Conservation (phyloP, 1,140 invertebrate species). For the Notospermus geniculatus region DNA sequence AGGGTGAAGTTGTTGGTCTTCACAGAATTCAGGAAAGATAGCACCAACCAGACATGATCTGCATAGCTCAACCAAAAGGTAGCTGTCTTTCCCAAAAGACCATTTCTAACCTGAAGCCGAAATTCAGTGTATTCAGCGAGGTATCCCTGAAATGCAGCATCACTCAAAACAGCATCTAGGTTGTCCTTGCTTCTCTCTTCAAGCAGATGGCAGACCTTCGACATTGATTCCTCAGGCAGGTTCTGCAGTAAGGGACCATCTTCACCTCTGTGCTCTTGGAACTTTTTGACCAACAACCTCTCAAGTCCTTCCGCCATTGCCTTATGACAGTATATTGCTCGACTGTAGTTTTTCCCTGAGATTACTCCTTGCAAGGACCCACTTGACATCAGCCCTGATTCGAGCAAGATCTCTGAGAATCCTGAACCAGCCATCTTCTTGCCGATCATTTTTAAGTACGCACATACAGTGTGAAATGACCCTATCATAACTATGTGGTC, state of each 20-base stretch:
- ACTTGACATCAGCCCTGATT: constrained; percentile 19
- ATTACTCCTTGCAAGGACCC: constrained; percentile 20
- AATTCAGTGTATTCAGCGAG: background rate
- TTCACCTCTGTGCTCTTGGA: background rate
- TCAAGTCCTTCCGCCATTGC: constrained; percentile 15
- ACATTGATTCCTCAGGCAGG: background rate
- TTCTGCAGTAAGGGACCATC: background rate
- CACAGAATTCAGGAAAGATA: constrained; percentile 24
- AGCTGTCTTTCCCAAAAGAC: constrained; percentile 22
- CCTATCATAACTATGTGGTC: constrained; percentile 27
- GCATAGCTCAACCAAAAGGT: constrained; percentile 27
- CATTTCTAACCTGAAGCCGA: constrained; percentile 6
- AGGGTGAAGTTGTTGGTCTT: constrained; percentile 26
- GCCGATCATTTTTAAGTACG: constrained; percentile 27
- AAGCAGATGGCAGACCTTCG: background rate
- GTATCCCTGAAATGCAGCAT: background rate
- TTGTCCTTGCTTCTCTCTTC: background rate
- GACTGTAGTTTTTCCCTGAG: constrained; percentile 25
- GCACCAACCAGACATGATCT: constrained; percentile 24
- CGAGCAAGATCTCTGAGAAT: constrained; percentile 21
- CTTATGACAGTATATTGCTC: constrained; percentile 23
- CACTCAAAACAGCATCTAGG: background rate
- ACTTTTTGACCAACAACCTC: constrained; percentile 9
- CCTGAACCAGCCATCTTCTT: constrained; percentile 29
- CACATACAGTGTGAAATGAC: constrained; percentile 24